Evolutionary conservation across 2,797 vertebrate species (phyloP).

Genomic region (Basileuterus tristriatus): DNA sequence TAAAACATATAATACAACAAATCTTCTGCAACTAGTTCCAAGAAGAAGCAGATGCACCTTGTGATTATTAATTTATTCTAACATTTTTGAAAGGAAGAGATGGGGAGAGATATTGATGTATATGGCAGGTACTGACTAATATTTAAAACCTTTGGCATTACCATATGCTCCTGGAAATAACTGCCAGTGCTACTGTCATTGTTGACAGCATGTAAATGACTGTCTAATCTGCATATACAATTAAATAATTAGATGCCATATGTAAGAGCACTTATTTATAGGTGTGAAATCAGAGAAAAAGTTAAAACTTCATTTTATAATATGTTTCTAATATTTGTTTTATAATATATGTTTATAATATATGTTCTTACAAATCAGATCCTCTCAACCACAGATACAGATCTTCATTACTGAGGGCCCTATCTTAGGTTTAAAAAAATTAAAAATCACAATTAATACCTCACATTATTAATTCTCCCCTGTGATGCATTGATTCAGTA

Average conservation of each 20-base stretch:
- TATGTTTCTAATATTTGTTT: neutral
- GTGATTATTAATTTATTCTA: slow-evolving; percentile 16
- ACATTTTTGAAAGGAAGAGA: neutral
- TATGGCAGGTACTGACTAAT: slow-evolving; percentile 10
- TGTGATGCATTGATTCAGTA: neutral
- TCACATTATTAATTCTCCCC: neutral
- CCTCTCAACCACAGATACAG: neutral
- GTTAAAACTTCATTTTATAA: neutral
- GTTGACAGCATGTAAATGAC: slow-evolving; percentile 29
- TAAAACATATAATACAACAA: neutral
- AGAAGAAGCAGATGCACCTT: neutral
- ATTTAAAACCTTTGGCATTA: slow-evolving; percentile 44
- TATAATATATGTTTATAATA: neutral
- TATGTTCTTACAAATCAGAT: neutral
- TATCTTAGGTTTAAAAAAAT: neutral
- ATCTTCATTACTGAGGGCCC: neutral
- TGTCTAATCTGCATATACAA: slow-evolving; percentile 17
- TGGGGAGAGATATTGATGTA: neutral
- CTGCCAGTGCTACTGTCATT: slow-evolving; percentile 11
- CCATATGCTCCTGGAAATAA: slow-evolving; percentile 39
- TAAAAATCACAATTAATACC: neutral
- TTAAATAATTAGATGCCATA: slow-evolving; percentile 42
- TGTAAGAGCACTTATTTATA: slow-evolving; percentile 41
- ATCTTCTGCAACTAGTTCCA: neutral
- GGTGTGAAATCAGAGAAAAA: neutral